Percentiles rank a stretch among this genome's conserved stretches.
These are phyloP conservation scores for Typhlichthys subterraneus DNA, from an alignment of 2,797 vertebrate genomes.

Conservation along the genomic window DNA sequence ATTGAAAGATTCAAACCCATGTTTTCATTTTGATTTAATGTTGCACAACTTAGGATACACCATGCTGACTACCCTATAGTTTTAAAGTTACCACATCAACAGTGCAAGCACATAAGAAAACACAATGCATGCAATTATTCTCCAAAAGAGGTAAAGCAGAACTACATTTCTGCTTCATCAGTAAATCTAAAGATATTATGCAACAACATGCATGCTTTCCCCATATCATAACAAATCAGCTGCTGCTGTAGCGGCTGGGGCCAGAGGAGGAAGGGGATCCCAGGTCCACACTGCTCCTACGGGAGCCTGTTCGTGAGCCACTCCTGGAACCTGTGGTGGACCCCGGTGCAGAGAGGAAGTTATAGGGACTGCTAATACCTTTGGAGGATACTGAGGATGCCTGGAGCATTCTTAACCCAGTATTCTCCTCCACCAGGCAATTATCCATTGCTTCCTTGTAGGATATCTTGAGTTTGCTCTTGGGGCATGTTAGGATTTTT, in stretches of 20 bases:
- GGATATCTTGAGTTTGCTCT: slow-evolving; percentile 94
- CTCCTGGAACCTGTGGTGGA: slow-evolving; percentile 84
- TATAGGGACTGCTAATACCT: slow-evolving; percentile 94
- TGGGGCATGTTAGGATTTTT: slow-evolving; percentile 93
- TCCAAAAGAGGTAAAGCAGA: slow-evolving; percentile 1
- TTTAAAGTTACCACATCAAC: not conserved
- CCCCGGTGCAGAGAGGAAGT: slow-evolving; percentile 85
- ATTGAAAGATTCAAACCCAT: too few relatives aligned
- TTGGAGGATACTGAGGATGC: slow-evolving; percentile 88
- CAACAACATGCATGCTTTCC: slow-evolving; percentile 3
- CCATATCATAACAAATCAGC: slow-evolving; percentile 17
- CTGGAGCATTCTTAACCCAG: slow-evolving; percentile 88
- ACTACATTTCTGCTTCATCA: not conserved
- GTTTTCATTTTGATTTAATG: too few relatives aligned
- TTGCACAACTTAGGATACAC: too few relatives aligned
- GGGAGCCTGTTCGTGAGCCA: slow-evolving; percentile 77
- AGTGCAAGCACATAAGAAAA: not conserved
- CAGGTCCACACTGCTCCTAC: slow-evolving; percentile 88
- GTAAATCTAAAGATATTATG: not conserved
- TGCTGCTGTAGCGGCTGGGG: slow-evolving; percentile 42
- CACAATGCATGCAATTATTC: not conserved
- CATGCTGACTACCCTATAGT: not conserved
- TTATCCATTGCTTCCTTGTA: slow-evolving; percentile 92
- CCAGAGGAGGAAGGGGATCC: slow-evolving; percentile 55
- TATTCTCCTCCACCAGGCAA: slow-evolving; percentile 89